These are phyloP conservation scores for Tetrapedia diversipes DNA, from an alignment of 2,888 invertebrate genomes.

Conservation along the genomic window DNA sequence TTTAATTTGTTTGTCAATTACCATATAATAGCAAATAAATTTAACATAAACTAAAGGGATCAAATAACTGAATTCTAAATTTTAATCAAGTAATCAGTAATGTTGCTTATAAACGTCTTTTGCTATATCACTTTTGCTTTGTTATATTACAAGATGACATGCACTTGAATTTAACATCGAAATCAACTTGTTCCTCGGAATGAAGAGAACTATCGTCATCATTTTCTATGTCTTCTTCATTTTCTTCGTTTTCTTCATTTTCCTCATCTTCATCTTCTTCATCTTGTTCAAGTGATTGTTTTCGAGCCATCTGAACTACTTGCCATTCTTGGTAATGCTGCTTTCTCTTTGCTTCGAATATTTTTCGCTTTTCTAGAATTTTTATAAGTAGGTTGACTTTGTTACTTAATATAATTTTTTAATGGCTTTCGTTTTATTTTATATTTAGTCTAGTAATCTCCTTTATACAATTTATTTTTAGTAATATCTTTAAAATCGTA, in stretches of 20 bases:
- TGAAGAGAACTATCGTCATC: constrained; percentile 32
- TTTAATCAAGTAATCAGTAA: constrained; percentile 28
- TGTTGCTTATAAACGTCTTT: constrained; percentile 23
- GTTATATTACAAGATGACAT: constrained; percentile 78
- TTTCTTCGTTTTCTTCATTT: constrained; percentile 74
- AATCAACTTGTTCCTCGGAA: constrained; percentile 64
- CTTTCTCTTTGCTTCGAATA: constrained; percentile 97
- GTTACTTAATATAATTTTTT: not conserved
- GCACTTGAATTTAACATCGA: constrained; percentile 77
- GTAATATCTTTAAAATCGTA: not conserved
- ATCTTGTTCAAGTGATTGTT: constrained; percentile 94
- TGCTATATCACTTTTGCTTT: constrained; percentile 60
- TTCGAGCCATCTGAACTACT: constrained; percentile 95
- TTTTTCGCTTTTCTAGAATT: constrained; percentile 87
- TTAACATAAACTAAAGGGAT: constrained; percentile 29
- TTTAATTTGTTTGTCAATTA: constrained; percentile 17
- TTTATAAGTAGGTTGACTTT: not conserved
- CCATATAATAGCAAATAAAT: constrained; percentile 23
- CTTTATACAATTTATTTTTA: not conserved
- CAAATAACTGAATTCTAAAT: constrained; percentile 25
- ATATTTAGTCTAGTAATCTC: not conserved
- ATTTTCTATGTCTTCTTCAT: constrained; percentile 64
- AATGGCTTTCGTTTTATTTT: not conserved
- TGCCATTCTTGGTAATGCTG: constrained; percentile 99
- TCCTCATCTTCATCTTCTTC: constrained; percentile 90